These are phyloP conservation scores for Fukomys damarensis DNA, from an alignment of 2,113 vertebrate genomes.

Conservation along the genomic window DNA sequence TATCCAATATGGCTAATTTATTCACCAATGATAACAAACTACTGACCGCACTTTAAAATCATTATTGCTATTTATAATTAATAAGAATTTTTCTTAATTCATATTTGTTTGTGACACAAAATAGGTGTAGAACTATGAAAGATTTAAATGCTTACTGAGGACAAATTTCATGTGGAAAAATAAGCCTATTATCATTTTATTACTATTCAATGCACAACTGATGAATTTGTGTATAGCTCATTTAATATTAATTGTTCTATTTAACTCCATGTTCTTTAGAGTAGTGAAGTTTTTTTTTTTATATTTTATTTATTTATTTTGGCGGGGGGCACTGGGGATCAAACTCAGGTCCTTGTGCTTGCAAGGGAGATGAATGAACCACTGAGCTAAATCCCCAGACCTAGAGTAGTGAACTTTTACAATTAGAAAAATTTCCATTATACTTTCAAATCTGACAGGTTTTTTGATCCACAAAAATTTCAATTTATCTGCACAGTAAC, in stretches of 20 bases:
- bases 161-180: conserved; percentile 27
- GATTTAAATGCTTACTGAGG: neutral
- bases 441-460: conserved; percentile 58
- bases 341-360: no score
- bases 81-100: neutral
- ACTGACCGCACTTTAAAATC: neutral
- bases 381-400: no score
- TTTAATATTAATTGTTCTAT: conserved; percentile 26
- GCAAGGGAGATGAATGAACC: no score
- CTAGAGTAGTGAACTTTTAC: conserved; percentile 26
- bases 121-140: neutral
- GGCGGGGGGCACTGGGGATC: no score
- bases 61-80: neutral
- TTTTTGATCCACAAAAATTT: conserved; percentile 57
- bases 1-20: neutral
- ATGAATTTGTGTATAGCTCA: neutral
- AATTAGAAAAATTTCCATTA: conserved; percentile 40
- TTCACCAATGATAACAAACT: neutral
- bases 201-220: neutral
- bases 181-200: neutral
- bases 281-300: conserved; percentile 6
- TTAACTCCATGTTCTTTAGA: conserved; percentile 27
- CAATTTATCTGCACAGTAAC: conserved; percentile 61
- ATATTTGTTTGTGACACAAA: neutral
- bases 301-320: no score